Evolutionary conservation across 2,888 invertebrate species (phyloP).

Genomic region (Priocnemis perturbator): DNA sequence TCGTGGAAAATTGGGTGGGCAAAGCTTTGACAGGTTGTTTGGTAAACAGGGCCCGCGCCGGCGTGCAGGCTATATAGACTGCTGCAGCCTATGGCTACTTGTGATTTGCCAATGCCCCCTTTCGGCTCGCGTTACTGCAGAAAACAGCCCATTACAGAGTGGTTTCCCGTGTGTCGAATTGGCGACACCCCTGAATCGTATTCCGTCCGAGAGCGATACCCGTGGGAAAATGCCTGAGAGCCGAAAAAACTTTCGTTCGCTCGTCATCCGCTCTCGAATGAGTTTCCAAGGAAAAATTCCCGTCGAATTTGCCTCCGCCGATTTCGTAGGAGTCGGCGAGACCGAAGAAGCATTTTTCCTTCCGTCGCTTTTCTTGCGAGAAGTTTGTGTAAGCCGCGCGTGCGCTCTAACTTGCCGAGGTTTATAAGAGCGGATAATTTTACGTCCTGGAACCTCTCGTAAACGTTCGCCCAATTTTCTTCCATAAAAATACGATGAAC

Average conservation of each 20-base stretch:
- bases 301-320: no score
- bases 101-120: constrained; percentile 46
- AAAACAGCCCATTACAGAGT: constrained; percentile 42
- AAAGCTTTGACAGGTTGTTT: constrained; percentile 65
- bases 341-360: no score
- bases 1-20: constrained; percentile 61
- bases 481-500: no score
- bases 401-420: no score
- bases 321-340: not conserved
- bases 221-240: not conserved
- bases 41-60: constrained; percentile 57
- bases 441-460: no score
- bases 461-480: no score
- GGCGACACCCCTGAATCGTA: constrained; percentile 10
- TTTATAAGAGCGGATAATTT: no score
- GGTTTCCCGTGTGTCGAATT: not conserved
- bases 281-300: no score
- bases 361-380: no score
- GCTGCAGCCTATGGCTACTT: constrained; percentile 38
- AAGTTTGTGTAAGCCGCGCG: no score
- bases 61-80: constrained; percentile 49
- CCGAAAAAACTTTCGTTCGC: no score
- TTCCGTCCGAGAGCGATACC: not conserved
- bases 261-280: no score
- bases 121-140: constrained; percentile 34